Base-by-base conservation (phyloP, 2,888 invertebrate species). In the Digitonthophagus gazella region DNA sequence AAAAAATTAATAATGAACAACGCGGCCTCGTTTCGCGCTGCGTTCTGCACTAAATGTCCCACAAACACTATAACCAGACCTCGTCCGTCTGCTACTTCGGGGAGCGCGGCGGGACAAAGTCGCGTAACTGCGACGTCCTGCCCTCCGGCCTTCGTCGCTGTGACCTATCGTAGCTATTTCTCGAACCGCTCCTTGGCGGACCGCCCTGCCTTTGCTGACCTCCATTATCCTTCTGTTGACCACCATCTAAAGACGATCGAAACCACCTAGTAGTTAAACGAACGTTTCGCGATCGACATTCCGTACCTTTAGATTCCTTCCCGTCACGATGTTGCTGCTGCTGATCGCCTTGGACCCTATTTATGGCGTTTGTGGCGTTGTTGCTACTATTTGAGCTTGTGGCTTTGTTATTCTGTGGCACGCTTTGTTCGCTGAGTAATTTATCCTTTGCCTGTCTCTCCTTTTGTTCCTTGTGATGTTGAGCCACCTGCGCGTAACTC, bases 401-500 rank as follows among this genome's bases (percentile, higher is more conserved):
- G 64, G 66, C 70, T 61, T 67, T 71, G 19, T 66, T 68, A 64
- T 28, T 63, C 67, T 64, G 68, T 65, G 69, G 70, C 67, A 64
- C 73, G 69, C 63, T 72, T 74, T 69, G 69, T 70, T 71, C 72
- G 71, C 66, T 74, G 70, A 68, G 70, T 71, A 70, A 65, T 63
- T 71, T 71, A 54, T 71, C 70, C 58, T 71, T 70, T 22, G 71
- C 69, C 65, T 78, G 76, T 71, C 79, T 79, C 69, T 80, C 80
- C 70, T 79, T 80, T 69, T 79, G 78, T 72, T 88, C 86, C 76
- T 87, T 87, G 75, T 87, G 86, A 78, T 88, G 88, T 78, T 89
- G 89, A 55, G 89, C 89, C 71, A 89, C 89, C 81, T 89, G 89
- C 71, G 89, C 89, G 80, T 89, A 89, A 79, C 89, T 89, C 79